These are phyloP conservation scores for Eueides isabella DNA, from an alignment of 1,140 invertebrate species.

Conservation along the genomic window DNA sequence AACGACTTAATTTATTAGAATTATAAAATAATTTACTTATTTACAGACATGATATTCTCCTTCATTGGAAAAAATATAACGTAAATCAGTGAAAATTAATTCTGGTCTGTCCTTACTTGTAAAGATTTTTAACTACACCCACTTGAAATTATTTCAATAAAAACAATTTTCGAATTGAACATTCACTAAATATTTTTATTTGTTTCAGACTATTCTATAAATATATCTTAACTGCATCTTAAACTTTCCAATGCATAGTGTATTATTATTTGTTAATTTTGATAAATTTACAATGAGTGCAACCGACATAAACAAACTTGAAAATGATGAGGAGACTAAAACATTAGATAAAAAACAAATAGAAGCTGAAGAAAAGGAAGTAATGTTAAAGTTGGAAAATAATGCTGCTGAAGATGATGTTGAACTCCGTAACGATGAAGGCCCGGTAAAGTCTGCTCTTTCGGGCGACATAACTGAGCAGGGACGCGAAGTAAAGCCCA, in stretches of 20 bases:
- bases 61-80: background rate
- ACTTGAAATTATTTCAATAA: background rate
- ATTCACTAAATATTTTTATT: background rate
- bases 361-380: constrained; percentile 87
- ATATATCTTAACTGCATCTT: background rate
- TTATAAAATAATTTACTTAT: background rate
- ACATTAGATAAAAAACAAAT: constrained; percentile 88
- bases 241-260: constrained; percentile 32
- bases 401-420: constrained; percentile 65
- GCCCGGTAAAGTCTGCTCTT: constrained; percentile 80
- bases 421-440: constrained; percentile 78
- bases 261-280: background rate
- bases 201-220: background rate
- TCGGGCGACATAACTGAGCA: constrained; percentile 84
- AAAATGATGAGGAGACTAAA: constrained; percentile 78
- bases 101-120: background rate
- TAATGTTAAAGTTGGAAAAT: constrained; percentile 87
- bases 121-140: background rate
- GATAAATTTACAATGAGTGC: constrained; percentile 56
- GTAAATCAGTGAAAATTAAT: background rate
- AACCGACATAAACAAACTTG: constrained; percentile 66
- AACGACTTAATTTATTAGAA: constrained; percentile 12
- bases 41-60: background rate
- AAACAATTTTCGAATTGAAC: background rate
- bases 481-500: constrained; percentile 87